phyloP scores from a whole-genome alignment of 2,888 invertebrate species.

The Acanthococcus lagerstroemiae region DNA sequence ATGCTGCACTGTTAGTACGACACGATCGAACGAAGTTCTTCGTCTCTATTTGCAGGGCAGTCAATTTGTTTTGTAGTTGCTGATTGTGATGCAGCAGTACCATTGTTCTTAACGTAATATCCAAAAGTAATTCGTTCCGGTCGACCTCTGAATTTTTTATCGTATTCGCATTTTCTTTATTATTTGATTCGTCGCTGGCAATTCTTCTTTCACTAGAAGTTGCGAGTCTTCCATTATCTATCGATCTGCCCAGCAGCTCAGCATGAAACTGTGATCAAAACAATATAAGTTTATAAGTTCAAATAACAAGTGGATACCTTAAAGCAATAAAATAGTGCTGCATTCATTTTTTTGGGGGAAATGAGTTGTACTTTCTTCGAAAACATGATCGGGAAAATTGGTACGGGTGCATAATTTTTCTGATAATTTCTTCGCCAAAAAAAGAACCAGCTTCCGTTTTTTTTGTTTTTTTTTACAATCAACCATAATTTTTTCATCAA shows the following conservation, averaged over 20 bases:
- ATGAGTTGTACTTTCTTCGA: too few relatives aligned
- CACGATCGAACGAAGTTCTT: conserved; percentile 52
- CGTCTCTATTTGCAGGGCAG: conserved; percentile 52
- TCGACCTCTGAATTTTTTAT: not conserved
- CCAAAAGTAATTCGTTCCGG: conserved; percentile 43
- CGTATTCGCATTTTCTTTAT: not conserved
- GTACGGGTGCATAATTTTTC: too few relatives aligned
- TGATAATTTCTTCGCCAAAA: too few relatives aligned
- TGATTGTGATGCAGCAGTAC: conserved; percentile 53
- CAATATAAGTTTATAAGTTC: too few relatives aligned
- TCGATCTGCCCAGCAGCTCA: conserved; percentile 11
- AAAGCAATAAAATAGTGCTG: too few relatives aligned
- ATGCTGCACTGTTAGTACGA: too few relatives aligned
- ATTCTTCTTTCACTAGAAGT: conserved; percentile 6
- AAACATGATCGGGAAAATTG: too few relatives aligned
- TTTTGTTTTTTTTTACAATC: too few relatives aligned
- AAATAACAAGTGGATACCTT: too few relatives aligned
- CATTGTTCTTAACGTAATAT: conserved; percentile 54
- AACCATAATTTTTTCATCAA: too few relatives aligned
- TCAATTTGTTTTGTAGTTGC: conserved; percentile 51
- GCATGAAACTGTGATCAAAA: conserved; percentile 18
- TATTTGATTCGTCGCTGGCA: conserved; percentile 1
- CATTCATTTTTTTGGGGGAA: too few relatives aligned
- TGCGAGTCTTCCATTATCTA: conserved; percentile 1
- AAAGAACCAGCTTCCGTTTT: too few relatives aligned